Conservation (phyloP, 2,888 invertebrate genomes). For the Hipparchia sbordonii region DNA sequence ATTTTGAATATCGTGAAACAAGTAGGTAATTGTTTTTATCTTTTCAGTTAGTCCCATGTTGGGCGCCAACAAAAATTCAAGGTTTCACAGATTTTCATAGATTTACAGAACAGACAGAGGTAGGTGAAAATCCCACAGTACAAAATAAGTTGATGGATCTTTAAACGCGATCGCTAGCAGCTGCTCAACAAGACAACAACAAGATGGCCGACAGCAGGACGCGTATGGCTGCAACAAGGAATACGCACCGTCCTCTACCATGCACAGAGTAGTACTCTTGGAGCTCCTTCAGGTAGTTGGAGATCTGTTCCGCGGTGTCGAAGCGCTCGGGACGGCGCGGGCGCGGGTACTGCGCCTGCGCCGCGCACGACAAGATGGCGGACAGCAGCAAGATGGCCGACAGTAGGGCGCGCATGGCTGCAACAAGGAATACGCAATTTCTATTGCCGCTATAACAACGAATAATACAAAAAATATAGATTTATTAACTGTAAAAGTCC, state of each 20-base stretch:
- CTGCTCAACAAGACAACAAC: constrained; percentile 60
- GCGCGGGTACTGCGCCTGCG: constrained; percentile 72
- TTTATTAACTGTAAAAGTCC: too few relatives aligned
- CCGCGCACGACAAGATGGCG: constrained; percentile 62
- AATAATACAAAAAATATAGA: too few relatives aligned
- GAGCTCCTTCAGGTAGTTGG: constrained; percentile 73
- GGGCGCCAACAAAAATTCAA: neutral
- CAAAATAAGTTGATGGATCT: too few relatives aligned
- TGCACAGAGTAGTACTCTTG: constrained; percentile 77
- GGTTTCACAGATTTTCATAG: neutral
- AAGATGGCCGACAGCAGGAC: constrained; percentile 60
- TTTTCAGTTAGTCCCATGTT: neutral
- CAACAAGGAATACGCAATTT: constrained; percentile 1
- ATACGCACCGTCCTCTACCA: constrained; percentile 68
- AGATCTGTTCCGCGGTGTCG: constrained; percentile 73
- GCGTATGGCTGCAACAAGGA: constrained; percentile 55
- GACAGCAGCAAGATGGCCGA: constrained; percentile 64
- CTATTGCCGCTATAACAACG: too few relatives aligned
- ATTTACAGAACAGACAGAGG: too few relatives aligned
- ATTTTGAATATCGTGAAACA: too few relatives aligned
- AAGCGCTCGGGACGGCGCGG: constrained; percentile 76
- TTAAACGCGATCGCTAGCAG: constrained; percentile 53
- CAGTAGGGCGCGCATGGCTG: constrained; percentile 60
- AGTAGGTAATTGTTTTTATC: too few relatives aligned
- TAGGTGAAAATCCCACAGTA: too few relatives aligned